A percentile compares a stretch with the other conserved stretches of the same genome.
These are phyloP conservation scores for Agrochola macilenta DNA, from an alignment of 2,888 invertebrate species.

Conservation along the genomic window DNA sequence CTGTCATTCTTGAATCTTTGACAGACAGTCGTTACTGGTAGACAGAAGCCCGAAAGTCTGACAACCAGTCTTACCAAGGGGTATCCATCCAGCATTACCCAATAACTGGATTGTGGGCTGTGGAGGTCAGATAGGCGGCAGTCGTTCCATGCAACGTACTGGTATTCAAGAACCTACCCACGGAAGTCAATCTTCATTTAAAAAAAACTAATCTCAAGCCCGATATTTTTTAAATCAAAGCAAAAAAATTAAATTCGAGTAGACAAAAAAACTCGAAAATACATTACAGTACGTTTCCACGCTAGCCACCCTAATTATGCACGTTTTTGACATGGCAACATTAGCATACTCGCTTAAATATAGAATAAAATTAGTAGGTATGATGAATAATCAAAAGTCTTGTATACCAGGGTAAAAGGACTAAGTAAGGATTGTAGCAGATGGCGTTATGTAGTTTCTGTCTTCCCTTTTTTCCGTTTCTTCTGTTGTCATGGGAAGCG, in stretches of 20 bases:
- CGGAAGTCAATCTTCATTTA: too few species aligned
- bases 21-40: background rate
- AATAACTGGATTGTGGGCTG: background rate
- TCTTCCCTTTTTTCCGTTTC: too few species aligned
- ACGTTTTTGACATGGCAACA: conserved; percentile 36
- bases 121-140: background rate
- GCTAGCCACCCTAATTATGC: conserved; percentile 37
- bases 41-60: background rate
- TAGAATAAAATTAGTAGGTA: conserved; percentile 17
- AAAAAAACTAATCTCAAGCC: background rate
- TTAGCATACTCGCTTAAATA: conserved; percentile 43
- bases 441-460: too few species aligned
- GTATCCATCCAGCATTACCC: background rate
- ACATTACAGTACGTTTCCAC: background rate
- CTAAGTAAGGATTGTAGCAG: too few species aligned
- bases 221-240: background rate
- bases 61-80: background rate
- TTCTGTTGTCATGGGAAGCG: too few species aligned
- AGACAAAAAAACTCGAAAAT: background rate
- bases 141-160: too few species aligned
- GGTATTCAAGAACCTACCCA: background rate
- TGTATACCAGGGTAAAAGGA: too few species aligned
- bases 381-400: background rate
- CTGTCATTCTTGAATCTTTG: background rate
- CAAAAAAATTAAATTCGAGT: conserved; percentile 1